Base-by-base conservation (phyloP, 2,113 vertebrate genomes). In the Gambusia affinis region DNA sequence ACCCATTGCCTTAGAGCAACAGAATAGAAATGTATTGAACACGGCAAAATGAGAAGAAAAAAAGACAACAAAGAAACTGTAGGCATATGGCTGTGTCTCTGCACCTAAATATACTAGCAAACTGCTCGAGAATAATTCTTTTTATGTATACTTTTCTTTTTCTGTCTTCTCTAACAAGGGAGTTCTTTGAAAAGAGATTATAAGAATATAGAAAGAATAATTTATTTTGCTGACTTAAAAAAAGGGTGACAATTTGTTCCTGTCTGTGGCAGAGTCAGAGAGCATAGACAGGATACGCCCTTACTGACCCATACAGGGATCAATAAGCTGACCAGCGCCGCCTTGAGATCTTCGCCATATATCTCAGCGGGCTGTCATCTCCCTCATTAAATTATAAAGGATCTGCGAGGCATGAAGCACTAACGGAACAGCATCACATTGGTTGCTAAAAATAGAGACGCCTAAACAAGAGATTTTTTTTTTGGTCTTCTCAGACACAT, bases 321-420 rank as follows among this genome's bases (percentile, higher is more conserved):
- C 94, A 89, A 94, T 95, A 93, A 84, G 65, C 85, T 17, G 87
- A 80, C 83, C 87, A 81, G 63, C 54, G 82, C 82, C 7, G 85
- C 85, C 87, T 85, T 78, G 65, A 91, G 83, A 90, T 71, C 68
- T 73, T 79, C 51, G 7, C 84, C 85, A 86, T 93, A 89, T 94
- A 94, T 94, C 91, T 92, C 85, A 10, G 62, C 83, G 79, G 89
- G 75, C 83, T 61, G 65, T 81, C 86, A 78, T 84, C 81, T 86
- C 71, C 82, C 89, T 94, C 91, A 92, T 95, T 94, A 94, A 94
- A 94, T 94, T 91, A 94, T 94, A 90, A 93, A 94, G 89, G 87
- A 86, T 93, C 91, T 74, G 75, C 88, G 87, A 92, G 88, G 88
- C 82, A 73, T 93, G 91, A 94, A 93, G 92, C 91, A 84, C 85